These are phyloP conservation scores for Ceyx melanurus DNA, from an alignment of 2,113 vertebrate genomes.

Conservation along the genomic window DNA sequence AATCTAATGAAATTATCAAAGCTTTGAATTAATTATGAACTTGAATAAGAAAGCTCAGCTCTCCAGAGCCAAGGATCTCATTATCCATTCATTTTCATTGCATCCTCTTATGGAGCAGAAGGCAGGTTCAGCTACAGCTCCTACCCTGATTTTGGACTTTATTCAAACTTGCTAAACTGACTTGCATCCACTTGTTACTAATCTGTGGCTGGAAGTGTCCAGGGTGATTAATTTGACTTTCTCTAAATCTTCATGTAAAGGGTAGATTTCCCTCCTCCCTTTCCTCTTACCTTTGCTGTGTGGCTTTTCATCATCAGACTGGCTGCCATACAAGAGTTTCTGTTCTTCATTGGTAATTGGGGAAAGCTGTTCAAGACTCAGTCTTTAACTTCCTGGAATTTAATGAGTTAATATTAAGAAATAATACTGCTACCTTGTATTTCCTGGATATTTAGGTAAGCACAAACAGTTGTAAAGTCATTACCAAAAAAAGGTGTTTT, in stretches of 20 bases:
- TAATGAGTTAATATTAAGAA: constrained; percentile 60
- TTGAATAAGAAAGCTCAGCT: constrained; percentile 92
- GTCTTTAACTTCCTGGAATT: constrained; percentile 48
- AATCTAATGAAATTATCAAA: constrained; percentile 99
- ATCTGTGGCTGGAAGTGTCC: constrained; percentile 62
- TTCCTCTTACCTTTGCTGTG: neutral
- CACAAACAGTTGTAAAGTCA: constrained; percentile 8
- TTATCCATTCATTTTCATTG: constrained; percentile 94
- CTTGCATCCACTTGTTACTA: constrained; percentile 46
- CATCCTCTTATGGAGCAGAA: constrained; percentile 87
- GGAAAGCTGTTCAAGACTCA: constrained; percentile 62
- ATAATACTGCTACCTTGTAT: neutral
- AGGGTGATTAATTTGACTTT: constrained; percentile 68
- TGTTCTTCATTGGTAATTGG: constrained; percentile 50
- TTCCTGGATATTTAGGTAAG: constrained; percentile 79
- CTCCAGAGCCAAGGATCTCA: constrained; percentile 86
- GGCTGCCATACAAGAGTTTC: constrained; percentile 51
- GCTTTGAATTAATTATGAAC: constrained; percentile 99
- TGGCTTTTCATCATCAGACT: constrained; percentile 45
- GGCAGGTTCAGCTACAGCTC: constrained; percentile 79
- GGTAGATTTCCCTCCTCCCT: neutral
- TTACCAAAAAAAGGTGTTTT: constrained; percentile 50
- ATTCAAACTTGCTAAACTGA: constrained; percentile 81
- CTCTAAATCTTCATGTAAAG: constrained; percentile 15
- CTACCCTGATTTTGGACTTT: constrained; percentile 85